These are phyloP conservation scores for Hippopotamus amphibius DNA, from an alignment of 2,113 vertebrate genomes.

Conservation along the genomic window DNA sequence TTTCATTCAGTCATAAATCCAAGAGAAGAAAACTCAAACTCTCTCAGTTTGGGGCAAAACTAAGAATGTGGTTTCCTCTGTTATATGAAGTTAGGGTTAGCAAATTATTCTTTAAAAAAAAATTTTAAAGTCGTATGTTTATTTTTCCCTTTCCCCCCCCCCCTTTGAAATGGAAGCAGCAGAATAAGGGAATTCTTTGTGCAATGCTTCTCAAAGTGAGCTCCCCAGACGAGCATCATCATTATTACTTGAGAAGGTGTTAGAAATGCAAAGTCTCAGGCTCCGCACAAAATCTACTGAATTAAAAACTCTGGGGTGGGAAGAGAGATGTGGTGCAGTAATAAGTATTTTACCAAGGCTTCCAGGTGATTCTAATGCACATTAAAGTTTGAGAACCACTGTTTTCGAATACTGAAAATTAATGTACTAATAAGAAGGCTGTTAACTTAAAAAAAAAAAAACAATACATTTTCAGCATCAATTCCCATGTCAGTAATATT, in stretches of 20 bases:
- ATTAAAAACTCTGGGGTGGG: not conserved
- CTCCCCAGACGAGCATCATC: not conserved
- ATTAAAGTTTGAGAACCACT: constrained; percentile 5
- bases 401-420: not conserved
- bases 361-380: not conserved
- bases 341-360: not conserved
- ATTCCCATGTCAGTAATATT: not conserved
- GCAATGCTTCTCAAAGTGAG: not conserved
- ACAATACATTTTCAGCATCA: not conserved
- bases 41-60: not conserved
- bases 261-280: not conserved
- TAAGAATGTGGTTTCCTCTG: not conserved
- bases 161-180: not conserved
- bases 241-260: not conserved
- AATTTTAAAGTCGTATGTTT: not conserved
- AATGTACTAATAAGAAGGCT: not conserved
- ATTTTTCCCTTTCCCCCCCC: not conserved
- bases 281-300: not conserved
- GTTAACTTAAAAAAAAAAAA: not conserved
- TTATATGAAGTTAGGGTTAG: not conserved
- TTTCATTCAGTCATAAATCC: constrained; percentile 65
- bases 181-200: constrained; percentile 4
- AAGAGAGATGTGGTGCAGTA: not conserved
- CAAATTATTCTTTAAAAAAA: not conserved
- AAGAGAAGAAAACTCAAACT: constrained; percentile 57